These are phyloP conservation scores for Mobula birostris DNA, from an alignment of 2,113 vertebrate species.

Conservation along the genomic window DNA sequence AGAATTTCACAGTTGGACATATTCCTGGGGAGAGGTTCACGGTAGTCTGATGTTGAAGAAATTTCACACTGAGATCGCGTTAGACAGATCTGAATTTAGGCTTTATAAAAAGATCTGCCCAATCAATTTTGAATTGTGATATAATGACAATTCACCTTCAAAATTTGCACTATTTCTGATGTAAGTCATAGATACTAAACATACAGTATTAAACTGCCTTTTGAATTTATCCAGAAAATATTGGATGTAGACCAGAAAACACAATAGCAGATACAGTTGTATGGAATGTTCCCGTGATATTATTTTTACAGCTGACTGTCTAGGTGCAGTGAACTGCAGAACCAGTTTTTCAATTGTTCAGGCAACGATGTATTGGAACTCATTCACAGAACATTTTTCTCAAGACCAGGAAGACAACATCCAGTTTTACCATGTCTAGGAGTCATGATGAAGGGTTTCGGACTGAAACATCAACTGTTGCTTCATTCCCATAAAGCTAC, in stretches of 20 bases:
- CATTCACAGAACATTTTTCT: not conserved
- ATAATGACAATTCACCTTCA: not conserved
- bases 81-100: not conserved
- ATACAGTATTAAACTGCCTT: not conserved
- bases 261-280: not conserved
- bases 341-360: not conserved
- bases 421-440: too few species aligned
- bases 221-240: conserved; percentile 1
- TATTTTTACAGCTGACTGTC: not conserved
- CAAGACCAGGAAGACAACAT: too few species aligned
- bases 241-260: not conserved
- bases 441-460: too few species aligned
- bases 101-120: not conserved
- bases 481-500: too few species aligned
- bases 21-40: not conserved
- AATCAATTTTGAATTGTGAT: not conserved
- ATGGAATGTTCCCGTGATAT: not conserved
- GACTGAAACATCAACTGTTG: too few species aligned
- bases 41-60: not conserved
- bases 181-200: not conserved
- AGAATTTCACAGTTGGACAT: not conserved
- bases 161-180: not conserved
- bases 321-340: not conserved
- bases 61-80: not conserved
- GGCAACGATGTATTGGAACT: not conserved